Evolutionary conservation across 2,797 vertebrate species (phyloP).

Genomic region (Ataeniobius toweri): DNA sequence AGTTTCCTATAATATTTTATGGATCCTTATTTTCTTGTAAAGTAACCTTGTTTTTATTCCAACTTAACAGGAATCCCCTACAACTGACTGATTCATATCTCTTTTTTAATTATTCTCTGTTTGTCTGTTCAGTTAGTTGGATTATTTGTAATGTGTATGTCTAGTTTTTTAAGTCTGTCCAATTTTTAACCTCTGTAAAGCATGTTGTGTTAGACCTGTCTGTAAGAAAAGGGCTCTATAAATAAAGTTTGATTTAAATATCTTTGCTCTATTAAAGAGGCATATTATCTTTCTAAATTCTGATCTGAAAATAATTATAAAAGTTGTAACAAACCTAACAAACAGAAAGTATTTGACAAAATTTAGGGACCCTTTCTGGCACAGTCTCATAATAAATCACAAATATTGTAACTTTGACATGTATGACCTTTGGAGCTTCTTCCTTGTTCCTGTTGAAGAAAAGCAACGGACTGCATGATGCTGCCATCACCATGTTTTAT

Average conservation of each 20-base stretch:
- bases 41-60: not conserved
- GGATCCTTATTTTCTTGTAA: not conserved
- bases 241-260: too few species aligned
- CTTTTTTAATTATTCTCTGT: not conserved
- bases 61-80: not conserved
- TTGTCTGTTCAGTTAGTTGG: not conserved
- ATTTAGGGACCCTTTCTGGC: too few species aligned
- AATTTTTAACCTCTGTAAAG: not conserved
- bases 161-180: not conserved
- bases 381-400: too few species aligned
- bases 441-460: too few species aligned
- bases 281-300: not conserved
- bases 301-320: not conserved
- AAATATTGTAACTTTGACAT: too few species aligned
- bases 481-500: too few species aligned
- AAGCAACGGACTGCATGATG: too few species aligned
- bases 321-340: not conserved
- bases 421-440: too few species aligned
- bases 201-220: not conserved
- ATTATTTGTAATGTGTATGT: not conserved
- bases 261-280: too few species aligned
- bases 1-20: too few species aligned
- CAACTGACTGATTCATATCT: not conserved
- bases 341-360: too few species aligned
- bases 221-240: not conserved